Evolutionary conservation across 2,888 invertebrate genomes (phyloP).

Genomic region (Agrochola litura): DNA sequence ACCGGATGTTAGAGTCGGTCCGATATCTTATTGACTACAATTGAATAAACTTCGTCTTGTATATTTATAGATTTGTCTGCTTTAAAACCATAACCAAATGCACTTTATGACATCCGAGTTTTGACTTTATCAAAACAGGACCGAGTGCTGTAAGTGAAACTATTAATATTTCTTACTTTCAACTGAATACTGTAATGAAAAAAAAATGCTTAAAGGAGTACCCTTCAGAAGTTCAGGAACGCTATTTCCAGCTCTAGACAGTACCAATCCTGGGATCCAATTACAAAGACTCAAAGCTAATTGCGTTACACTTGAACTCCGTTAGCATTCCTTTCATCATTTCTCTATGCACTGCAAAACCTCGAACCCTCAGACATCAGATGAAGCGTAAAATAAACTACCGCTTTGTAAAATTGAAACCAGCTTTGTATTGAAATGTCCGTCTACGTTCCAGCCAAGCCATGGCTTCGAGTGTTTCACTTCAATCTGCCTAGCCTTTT

Average conservation of each 20-base stretch:
- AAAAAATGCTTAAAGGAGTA: background rate
- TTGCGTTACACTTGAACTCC: constrained; percentile 18
- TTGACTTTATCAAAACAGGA: background rate
- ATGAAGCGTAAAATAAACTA: constrained; percentile 48
- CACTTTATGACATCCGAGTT: background rate
- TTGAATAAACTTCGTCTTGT: constrained; percentile 23
- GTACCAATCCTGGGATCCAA: constrained; percentile 2
- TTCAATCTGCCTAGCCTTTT: constrained; percentile 5
- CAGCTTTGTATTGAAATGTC: constrained; percentile 50
- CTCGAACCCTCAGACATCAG: constrained; percentile 14
- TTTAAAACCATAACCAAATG: background rate
- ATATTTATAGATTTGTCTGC: constrained; percentile 27
- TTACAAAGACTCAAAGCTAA: constrained; percentile 12
- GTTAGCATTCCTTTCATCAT: constrained; percentile 17
- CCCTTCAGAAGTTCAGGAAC: background rate
- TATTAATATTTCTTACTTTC: background rate
- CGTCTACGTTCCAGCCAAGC: constrained; percentile 31
- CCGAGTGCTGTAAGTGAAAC: background rate
- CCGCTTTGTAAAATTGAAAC: constrained; percentile 51
- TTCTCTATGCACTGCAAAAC: background rate
- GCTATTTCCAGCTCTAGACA: no score
- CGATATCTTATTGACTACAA: constrained; percentile 49
- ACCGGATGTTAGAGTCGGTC: constrained; percentile 40
- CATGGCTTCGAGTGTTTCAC: constrained; percentile 40
- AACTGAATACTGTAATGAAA: background rate